Conservation (phyloP, 1,140 invertebrate species). For the Doryteuthis pealeii region DNA sequence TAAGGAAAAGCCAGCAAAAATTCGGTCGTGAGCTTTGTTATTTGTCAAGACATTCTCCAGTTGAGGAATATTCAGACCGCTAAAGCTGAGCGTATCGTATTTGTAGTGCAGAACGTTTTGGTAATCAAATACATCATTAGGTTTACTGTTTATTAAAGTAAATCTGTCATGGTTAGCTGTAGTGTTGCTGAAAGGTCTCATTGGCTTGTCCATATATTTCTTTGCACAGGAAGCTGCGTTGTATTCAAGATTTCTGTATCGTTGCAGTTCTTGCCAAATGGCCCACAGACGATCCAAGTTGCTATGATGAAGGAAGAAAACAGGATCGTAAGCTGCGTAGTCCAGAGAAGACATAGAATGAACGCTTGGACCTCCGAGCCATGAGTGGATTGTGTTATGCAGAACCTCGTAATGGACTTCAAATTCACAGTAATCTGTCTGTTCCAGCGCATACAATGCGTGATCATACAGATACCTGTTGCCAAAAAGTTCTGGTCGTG, state of each 20-base stretch:
- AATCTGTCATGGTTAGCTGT: slow-evolving; percentile 17
- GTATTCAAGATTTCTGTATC: slow-evolving; percentile 26
- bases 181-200: slow-evolving; percentile 22
- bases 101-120: slow-evolving; percentile 22
- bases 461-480: slow-evolving; percentile 18
- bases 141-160: slow-evolving; percentile 11
- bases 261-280: slow-evolving; percentile 30
- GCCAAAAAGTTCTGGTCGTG: slow-evolving; percentile 17
- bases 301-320: slow-evolving; percentile 15
- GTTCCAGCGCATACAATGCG: slow-evolving; percentile 28
- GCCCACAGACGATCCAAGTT: slow-evolving; percentile 30
- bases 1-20: slow-evolving; percentile 31
- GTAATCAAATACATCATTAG: slow-evolving; percentile 19
- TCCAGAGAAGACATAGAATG: slow-evolving; percentile 24
- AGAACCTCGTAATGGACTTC: slow-evolving; percentile 27
- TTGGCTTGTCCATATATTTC: slow-evolving; percentile 15
- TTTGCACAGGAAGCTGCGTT: slow-evolving; percentile 28
- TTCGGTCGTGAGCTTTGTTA: slow-evolving; percentile 13
- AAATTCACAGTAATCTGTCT: slow-evolving; percentile 31
- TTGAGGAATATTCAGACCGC: slow-evolving; percentile 19
- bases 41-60: slow-evolving; percentile 22
- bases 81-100: slow-evolving; percentile 29
- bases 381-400: slow-evolving; percentile 28
- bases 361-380: slow-evolving; percentile 19
- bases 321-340: slow-evolving; percentile 25